Evolutionary conservation across 2,113 vertebrate species (phyloP), one percentile per base, ranked within the genome.

Genomic region (Rhegmatorhina hoffmannsi): DNA sequence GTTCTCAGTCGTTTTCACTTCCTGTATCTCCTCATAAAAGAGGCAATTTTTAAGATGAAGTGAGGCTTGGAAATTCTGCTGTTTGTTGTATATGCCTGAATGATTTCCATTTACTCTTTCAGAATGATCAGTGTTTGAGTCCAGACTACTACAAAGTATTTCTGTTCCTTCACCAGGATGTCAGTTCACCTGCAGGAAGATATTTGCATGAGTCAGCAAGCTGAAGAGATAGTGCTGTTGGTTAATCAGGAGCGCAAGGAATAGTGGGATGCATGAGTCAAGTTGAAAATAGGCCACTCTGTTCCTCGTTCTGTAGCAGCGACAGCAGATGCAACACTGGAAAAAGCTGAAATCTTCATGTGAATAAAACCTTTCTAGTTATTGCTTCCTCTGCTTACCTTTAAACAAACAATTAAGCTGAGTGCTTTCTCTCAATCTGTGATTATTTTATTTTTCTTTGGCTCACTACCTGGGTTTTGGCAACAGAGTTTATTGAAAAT

Each of bases 281-380:
- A 56, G 44, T 25, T 56, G 83, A 87, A 97, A 94, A 64, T 82
- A 80, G 93, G 92, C 90, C 85, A 47, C 66, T 75, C 59, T 72
- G 34, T 93, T 92, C 46, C 72, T 68, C 8, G 0, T 66, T 91
- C 68, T 74, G 33, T 38, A 60, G 38, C 75, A n/a, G 18, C 0
- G 2, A n/a, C 55, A 70, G 78, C 75, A 67, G 38, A 67, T 59
- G 24, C 38, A 77, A 16, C 16, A 3, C 50, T 90, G 85, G 59
- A n/a, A 90, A 40, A 80, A 88, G 43, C 79, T 63, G 55, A 52
- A 58, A 50, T 66, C 47, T 82, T 89, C 31, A 9, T 58, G 40
- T 73, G 68, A 77, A 64, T 80, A 77, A 77, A 77, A 47, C 4
- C 20, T 47, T 88, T 63, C 43, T 66, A 38, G 44, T 91, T 68